Conservation (phyloP, 2,888 invertebrate genomes). For the Tiliacea citrago region DNA sequence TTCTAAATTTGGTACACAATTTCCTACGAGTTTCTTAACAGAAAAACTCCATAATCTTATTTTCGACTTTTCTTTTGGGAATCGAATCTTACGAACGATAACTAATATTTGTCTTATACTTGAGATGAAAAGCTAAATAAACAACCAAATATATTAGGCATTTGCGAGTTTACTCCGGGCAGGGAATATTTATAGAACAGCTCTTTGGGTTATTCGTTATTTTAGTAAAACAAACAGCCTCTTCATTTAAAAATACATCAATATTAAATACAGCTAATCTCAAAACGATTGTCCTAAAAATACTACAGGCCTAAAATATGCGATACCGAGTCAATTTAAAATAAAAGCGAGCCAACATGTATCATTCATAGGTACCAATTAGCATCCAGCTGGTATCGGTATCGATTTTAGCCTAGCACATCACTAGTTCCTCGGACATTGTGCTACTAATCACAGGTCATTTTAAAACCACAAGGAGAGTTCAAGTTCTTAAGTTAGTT, state of each 20-base stretch:
- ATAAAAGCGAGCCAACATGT: slow-evolving; percentile 32
- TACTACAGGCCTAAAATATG: background rate
- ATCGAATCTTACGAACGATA: background rate
- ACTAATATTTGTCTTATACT: background rate
- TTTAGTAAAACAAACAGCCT: background rate
- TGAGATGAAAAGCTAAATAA: background rate
- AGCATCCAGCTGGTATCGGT: slow-evolving; percentile 40
- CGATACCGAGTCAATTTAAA: background rate
- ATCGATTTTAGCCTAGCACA: slow-evolving; percentile 61
- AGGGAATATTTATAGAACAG: background rate
- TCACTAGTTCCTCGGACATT: slow-evolving; percentile 27
- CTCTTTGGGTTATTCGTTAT: background rate
- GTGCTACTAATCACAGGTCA: slow-evolving; percentile 23
- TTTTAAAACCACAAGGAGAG: slow-evolving; percentile 16
- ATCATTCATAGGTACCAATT: slow-evolving; percentile 47
- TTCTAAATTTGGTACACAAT: background rate
- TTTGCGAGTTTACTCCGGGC: background rate
- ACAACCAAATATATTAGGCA: no score
- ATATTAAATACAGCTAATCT: slow-evolving; percentile 1
- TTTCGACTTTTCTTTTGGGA: background rate
- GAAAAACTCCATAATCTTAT: background rate
- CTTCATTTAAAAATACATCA: background rate
- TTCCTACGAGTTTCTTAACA: background rate
- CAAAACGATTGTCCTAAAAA: slow-evolving; percentile 7
- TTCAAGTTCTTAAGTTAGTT: slow-evolving; percentile 22